Percentiles rank a stretch among this genome's conserved stretches.
phyloP scores from a whole-genome alignment of 2,113 vertebrate species.

The Leptobrachium ailaonicum region DNA sequence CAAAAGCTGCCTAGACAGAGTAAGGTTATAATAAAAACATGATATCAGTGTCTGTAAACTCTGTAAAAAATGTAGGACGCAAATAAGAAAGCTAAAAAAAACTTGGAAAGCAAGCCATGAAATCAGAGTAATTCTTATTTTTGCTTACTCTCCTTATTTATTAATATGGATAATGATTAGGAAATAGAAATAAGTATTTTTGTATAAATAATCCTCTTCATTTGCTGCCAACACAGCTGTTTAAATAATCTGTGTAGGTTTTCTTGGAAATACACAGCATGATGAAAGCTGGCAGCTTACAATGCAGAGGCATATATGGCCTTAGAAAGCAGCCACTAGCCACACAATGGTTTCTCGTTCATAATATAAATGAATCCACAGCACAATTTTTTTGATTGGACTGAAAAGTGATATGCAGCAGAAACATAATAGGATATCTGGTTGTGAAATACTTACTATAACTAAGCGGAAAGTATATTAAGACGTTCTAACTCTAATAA shows the following conservation, averaged over 20 bases:
- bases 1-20: too few species aligned
- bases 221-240: constrained; percentile 29
- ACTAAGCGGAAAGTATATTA: neutral
- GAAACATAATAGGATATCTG: neutral
- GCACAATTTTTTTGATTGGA: neutral
- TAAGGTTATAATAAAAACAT: too few species aligned
- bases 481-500: neutral
- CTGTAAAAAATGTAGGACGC: too few species aligned
- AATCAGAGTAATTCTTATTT: too few species aligned
- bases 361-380: neutral
- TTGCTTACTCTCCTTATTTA: neutral
- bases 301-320: constrained; percentile 15
- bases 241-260: constrained; percentile 40
- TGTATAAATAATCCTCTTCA: constrained; percentile 23
- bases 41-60: too few species aligned
- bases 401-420: neutral
- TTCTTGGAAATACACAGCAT: constrained; percentile 25
- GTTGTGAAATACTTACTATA: neutral
- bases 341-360: neutral
- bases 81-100: too few species aligned
- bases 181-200: constrained; percentile 4
- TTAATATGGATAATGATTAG: neutral
- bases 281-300: constrained; percentile 1
- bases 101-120: too few species aligned
- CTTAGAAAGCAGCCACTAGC: neutral